Conservation (phyloP, 2,113 vertebrate species). For the Crotalus viridis region DNA sequence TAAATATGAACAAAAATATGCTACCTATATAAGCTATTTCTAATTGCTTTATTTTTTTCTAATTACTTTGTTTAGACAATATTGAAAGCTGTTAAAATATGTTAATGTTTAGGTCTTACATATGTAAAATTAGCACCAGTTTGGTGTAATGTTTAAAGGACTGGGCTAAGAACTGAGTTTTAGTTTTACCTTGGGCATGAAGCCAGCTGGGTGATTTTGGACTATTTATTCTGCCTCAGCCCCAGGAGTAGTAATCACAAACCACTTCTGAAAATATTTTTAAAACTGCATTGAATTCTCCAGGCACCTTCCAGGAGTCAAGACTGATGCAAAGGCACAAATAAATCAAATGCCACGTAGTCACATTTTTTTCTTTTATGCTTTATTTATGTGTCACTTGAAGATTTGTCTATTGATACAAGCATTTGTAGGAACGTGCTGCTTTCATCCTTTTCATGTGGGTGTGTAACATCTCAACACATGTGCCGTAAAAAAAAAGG, state of each 20-base stretch:
- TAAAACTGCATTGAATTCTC: not conserved
- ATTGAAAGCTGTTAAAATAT: not conserved
- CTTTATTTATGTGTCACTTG: not conserved
- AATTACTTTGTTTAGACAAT: not conserved
- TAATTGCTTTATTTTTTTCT: not conserved
- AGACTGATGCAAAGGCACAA: not conserved
- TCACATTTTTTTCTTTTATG: not conserved
- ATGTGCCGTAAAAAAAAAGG: not conserved
- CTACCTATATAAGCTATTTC: not conserved
- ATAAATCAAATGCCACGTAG: not conserved
- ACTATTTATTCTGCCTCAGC: not conserved
- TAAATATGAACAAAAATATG: not conserved
- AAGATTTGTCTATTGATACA: not conserved
- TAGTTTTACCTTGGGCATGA: not conserved
- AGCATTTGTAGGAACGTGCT: not conserved
- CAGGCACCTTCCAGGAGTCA: not conserved
- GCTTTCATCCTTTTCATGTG: not conserved
- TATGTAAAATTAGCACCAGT: not conserved
- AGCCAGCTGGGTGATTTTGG: not conserved
- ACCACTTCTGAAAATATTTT: not conserved
- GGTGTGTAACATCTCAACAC: not conserved
- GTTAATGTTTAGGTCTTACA: not conserved
- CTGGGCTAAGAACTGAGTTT: not conserved
- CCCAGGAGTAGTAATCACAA: not conserved
- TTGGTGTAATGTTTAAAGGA: not conserved